phyloP scores from a whole-genome alignment of 2,797 vertebrate genomes.

The Antrozous pallidus region DNA sequence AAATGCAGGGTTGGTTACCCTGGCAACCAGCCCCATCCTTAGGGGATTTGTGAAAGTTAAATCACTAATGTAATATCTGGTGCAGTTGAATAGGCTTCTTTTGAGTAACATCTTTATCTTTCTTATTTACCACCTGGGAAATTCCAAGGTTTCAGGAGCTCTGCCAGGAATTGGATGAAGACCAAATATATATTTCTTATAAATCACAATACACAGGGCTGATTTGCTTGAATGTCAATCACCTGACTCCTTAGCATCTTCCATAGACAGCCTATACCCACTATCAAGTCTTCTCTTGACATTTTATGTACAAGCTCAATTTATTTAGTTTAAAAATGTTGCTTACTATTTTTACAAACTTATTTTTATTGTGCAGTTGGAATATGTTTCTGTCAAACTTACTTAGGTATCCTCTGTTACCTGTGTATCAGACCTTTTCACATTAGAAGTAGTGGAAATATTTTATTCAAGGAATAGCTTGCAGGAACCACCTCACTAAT shows the following conservation, averaged over 20 bases:
- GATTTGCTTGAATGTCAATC: background rate
- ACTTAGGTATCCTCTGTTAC: background rate
- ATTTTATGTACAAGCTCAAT: background rate
- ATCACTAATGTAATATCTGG: background rate
- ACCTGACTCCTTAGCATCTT: background rate
- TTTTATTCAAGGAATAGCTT: background rate
- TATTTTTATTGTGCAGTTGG: background rate
- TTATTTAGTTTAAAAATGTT: background rate
- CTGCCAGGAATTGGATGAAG: background rate
- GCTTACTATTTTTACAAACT: background rate
- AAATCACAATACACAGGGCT: background rate
- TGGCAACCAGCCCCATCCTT: background rate
- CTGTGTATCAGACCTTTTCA: background rate
- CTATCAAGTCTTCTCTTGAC: background rate
- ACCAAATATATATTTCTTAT: background rate
- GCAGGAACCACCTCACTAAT: background rate
- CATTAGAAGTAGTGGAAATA: background rate
- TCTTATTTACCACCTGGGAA: background rate
- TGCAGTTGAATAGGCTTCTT: background rate
- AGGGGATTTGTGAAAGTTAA: background rate
- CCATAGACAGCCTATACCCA: background rate
- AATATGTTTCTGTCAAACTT: background rate
- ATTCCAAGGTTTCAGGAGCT: constrained; percentile 13
- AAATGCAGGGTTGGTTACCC: background rate
- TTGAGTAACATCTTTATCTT: background rate